A percentile compares a stretch with the other conserved stretches of the same genome.
phyloP scores from a whole-genome alignment of 2,113 vertebrate genomes.

The Perca flavescens region DNA sequence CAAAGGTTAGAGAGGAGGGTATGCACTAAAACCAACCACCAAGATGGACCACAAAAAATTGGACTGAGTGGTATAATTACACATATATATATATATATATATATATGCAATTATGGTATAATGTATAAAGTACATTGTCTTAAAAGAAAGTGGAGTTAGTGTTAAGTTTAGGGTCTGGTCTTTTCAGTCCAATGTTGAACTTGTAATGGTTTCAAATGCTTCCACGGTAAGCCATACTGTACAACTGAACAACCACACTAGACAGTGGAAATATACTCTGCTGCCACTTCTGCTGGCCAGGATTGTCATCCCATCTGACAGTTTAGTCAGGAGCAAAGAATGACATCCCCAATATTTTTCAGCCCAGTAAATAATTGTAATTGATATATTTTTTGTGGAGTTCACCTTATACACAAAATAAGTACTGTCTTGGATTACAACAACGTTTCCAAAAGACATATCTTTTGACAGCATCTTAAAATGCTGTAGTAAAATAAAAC shows the following conservation, averaged over 20 bases:
- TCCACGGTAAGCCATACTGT: neutral
- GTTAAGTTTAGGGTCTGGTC: neutral
- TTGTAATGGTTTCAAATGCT: neutral
- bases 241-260: neutral
- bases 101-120: no score
- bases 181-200: conserved; percentile 13
- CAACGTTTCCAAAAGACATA: neutral
- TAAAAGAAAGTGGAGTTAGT: conserved; percentile 14
- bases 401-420: no score
- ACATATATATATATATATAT: no score
- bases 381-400: neutral
- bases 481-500: neutral
- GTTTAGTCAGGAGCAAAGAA: conserved; percentile 8
- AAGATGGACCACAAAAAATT: neutral
- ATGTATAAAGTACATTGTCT: neutral
- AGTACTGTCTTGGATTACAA: no score
- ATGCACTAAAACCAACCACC: neutral
- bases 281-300: conserved; percentile 1
- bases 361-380: neutral
- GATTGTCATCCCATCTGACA: conserved; percentile 9
- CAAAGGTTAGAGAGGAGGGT: neutral
- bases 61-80: neutral
- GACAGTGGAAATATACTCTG: neutral
- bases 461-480: neutral
- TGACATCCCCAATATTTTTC: neutral